Conservation (phyloP, 2,888 invertebrate genomes). For the Tipula vernalis region DNA sequence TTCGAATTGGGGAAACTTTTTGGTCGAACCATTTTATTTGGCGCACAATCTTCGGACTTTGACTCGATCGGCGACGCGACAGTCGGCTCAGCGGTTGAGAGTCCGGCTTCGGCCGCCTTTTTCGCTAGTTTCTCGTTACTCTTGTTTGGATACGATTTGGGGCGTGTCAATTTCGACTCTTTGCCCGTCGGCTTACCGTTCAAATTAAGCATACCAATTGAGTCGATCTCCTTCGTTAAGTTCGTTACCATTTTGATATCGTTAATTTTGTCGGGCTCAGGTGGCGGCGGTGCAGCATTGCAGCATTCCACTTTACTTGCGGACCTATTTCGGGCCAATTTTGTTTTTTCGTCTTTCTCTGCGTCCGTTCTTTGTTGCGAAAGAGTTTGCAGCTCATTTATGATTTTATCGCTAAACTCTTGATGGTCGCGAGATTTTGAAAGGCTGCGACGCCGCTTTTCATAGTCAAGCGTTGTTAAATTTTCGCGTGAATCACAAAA, state of each 20-base stretch:
- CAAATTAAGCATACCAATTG: slow-evolving; percentile 22
- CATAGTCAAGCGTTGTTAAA: not conserved
- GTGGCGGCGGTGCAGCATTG: not conserved
- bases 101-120: slow-evolving; percentile 15
- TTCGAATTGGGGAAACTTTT: slow-evolving; percentile 45
- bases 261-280: slow-evolving; percentile 18
- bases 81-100: slow-evolving; percentile 15
- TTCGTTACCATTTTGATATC: slow-evolving; percentile 27
- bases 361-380: not conserved
- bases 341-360: slow-evolving; percentile 25
- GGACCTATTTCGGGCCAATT: not conserved
- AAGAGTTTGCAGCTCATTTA: slow-evolving; percentile 28
- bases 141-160: slow-evolving; percentile 44
- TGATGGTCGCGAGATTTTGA: not conserved
- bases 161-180: slow-evolving; percentile 40
- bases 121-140: slow-evolving; percentile 23
- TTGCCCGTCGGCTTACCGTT: slow-evolving; percentile 37
- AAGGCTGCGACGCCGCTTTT: not conserved
- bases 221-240: slow-evolving; percentile 25
- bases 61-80: slow-evolving; percentile 19
- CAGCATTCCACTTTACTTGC: slow-evolving; percentile 13
- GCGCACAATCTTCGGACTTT: not conserved
- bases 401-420: slow-evolving; percentile 29
- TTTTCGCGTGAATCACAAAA: slow-evolving; percentile 19
- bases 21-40: slow-evolving; percentile 37